Evolutionary conservation across 1,140 invertebrate species (phyloP), one percentile per base, ranked within the genome.

Genomic region (Neoseiulus cucumeris): DNA sequence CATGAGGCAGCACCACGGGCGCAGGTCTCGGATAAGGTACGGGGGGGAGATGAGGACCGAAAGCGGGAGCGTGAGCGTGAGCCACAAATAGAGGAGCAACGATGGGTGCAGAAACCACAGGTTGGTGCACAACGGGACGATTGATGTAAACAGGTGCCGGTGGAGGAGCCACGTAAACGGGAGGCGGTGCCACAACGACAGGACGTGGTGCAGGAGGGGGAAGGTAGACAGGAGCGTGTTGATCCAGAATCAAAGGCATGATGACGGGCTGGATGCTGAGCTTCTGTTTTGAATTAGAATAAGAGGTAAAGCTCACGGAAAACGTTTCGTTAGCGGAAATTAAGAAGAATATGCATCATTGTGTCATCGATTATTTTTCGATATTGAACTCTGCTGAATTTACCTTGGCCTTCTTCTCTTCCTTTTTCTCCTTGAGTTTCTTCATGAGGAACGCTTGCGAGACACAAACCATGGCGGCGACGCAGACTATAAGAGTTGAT

Each of bases 251-350:
- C 51, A 59, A 25, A 2, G 51, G 51, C 51, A 59, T 59, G 51
- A 59, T 59, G 14, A 59, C 51, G 14, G 51, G 51, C 51, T 59
- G 51, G 25, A 59, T 59, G 22, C 51, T 59, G 33, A 59, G 51
- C 51, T 59, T 59, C 51, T 59, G 51, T 39, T 9, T 4, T n/a
- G n/a, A n/a, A n/a, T n/a, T n/a, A n/a, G n/a, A n/a, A n/a, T n/a
- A n/a, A n/a, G n/a, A n/a, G n/a, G n/a, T n/a, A n/a, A n/a, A n/a
- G n/a, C n/a, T n/a, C n/a, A n/a, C n/a, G n/a, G n/a, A n/a, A n/a
- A n/a, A n/a, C n/a, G n/a, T n/a, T n/a, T n/a, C n/a, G n/a, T n/a
- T n/a, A n/a, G n/a, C n/a, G n/a, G n/a, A n/a, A n/a, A n/a, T n/a
- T n/a, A n/a, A n/a, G n/a, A n/a, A n/a, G n/a, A n/a, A n/a, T n/a